Evolutionary conservation across 2,797 vertebrate species (phyloP), one percentile per base, ranked within the genome.

Genomic region (Crax fasciolata): DNA sequence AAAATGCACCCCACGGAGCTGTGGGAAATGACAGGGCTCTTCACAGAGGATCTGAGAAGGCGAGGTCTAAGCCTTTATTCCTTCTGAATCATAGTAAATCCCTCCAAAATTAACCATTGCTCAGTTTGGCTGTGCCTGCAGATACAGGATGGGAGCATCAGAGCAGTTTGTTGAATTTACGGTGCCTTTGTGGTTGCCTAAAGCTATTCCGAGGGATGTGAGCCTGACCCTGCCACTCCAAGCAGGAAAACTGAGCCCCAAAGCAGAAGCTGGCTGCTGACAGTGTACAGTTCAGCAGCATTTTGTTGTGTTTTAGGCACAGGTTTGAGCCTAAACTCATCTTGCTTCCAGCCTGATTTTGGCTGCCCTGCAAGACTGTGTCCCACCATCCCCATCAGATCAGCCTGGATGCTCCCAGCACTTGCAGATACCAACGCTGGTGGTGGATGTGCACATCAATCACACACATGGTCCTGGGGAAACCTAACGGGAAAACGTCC

Each of bases 161-260:
- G 55, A 30, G 63, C 51, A 9, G 38, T 16, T 66, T 16, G 44
- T 10, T 68, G 30, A 13, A 7, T 27, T 10, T 35, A 2, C 2
- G 52, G 58, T 43, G 58, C 25, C 17, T 49, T 8, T 23, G 8
- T 39, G 73, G 67, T 35, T 30, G 32, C 66, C 73, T 68, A 41
- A 38, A 48, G 39, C 32, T 23, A 16, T 8, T n/a, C 35, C 51
- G 12, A 27, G 15, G 14, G 20, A 10, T 8, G n/a, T 9, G 35
- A 57, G 23, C n/a, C 23, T 10, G n/a, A 65, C 13, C 16, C 23
- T n/a, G 2, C 2, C 6, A 0, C 11, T 1, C 14, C 62, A 13
- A 24, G 18, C 19, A 14, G 65, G 44, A 58, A 65, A 41, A 23
- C 3, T 0, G 2, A 76, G 51, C 6, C 48, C 68, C 41, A 35